phyloP scores from a whole-genome alignment of 2,888 invertebrate genomes.

The Patella depressa region DNA sequence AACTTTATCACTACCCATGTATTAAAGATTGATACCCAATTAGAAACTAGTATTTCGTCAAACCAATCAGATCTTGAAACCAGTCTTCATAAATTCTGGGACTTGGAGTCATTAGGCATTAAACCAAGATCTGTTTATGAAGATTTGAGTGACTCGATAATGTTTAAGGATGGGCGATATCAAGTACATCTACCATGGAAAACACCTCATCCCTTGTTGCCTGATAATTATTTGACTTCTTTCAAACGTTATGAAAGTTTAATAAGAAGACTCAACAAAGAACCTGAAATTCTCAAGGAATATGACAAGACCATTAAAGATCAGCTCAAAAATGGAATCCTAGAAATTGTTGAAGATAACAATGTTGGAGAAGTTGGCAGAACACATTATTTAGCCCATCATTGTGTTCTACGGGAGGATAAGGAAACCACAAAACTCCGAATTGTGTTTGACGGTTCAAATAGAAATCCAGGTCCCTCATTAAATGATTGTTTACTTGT shows the following conservation, averaged over 20 bases:
- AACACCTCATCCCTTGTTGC: background rate
- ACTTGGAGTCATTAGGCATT: background rate
- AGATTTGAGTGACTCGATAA: background rate
- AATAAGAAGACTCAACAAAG: background rate
- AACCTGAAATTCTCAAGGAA: background rate
- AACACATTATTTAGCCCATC: background rate
- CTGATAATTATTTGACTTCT: background rate
- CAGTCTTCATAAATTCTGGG: conserved; percentile 1
- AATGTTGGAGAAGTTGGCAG: background rate
- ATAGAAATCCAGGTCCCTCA: background rate
- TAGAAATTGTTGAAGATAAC: background rate
- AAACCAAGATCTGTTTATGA: background rate
- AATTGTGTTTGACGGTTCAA: background rate
- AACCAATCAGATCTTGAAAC: background rate
- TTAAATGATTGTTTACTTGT: no score
- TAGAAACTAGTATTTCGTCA: background rate
- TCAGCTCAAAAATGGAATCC: background rate
- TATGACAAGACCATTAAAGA: background rate
- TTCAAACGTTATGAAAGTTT: background rate
- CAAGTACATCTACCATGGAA: conserved; percentile 1
- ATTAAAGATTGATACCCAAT: background rate
- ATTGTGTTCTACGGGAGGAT: background rate
- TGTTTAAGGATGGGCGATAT: background rate
- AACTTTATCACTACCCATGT: conserved; percentile 8
- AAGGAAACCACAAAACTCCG: background rate